phyloP scores from a whole-genome alignment of 2,113 vertebrate genomes.

The Lasiurus cinereus region DNA sequence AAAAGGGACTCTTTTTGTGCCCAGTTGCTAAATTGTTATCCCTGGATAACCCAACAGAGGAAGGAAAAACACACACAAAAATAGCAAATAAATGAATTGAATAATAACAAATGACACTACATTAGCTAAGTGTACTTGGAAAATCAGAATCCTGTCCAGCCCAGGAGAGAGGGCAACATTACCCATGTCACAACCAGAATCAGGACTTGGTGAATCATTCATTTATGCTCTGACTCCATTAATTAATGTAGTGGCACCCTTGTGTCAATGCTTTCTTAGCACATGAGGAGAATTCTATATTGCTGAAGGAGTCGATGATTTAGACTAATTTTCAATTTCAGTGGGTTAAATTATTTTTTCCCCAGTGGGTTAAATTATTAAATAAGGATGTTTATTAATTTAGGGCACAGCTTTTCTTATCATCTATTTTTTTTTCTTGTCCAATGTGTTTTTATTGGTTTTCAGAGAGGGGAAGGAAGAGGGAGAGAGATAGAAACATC shows the following conservation, averaged over 20 bases:
- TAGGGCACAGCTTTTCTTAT: not conserved
- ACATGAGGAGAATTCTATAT: not conserved
- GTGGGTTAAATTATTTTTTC: too few species aligned
- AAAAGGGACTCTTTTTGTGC: constrained; percentile 92
- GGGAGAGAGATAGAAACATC: too few species aligned
- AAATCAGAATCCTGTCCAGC: not conserved
- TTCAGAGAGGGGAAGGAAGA: too few species aligned
- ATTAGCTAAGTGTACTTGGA: constrained; percentile 69
- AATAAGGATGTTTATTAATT: not conserved
- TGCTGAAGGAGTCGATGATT: not conserved
- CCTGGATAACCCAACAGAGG: constrained; percentile 85
- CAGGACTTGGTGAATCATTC: not conserved
- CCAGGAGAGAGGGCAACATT: not conserved
- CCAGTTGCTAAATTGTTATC: constrained; percentile 89
- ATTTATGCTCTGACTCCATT: not conserved
- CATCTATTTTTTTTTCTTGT: too few species aligned
- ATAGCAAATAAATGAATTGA: constrained; percentile 71
- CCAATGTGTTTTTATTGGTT: too few species aligned
- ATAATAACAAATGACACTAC: constrained; percentile 70
- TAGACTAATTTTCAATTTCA: not conserved
- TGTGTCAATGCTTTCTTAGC: not conserved
- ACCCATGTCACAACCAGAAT: fast-evolving
- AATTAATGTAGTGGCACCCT: not conserved
- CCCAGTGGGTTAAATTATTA: constrained; percentile 6
- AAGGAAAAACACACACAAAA: constrained; percentile 65